Percentiles rank a stretch among this genome's conserved stretches.
Conservation (phyloP, 2,113 vertebrate species). For the Glaucomys volans region DNA sequence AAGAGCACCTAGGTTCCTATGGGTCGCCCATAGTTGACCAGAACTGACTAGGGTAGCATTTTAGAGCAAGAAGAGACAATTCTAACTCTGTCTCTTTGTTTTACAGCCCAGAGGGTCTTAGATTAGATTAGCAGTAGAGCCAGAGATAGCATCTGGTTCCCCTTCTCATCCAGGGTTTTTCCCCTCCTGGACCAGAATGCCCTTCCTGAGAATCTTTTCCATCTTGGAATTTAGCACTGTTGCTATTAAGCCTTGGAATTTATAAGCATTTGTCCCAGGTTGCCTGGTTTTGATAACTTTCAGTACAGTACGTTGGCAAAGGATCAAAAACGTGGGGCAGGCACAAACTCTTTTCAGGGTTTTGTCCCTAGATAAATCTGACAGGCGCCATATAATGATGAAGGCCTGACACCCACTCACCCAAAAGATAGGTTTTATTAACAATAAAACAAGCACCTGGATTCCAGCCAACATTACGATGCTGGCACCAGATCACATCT, state of each 20-base stretch:
- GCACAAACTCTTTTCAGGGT: constrained; percentile 65
- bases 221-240: constrained; percentile 13
- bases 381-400: constrained; percentile 73
- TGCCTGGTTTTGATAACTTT: constrained; percentile 66
- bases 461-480: constrained; percentile 67
- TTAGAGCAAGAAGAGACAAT: background rate
- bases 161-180: background rate
- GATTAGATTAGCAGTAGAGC: background rate
- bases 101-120: background rate
- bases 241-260: constrained; percentile 56
- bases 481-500: constrained; percentile 46
- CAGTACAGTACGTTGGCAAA: constrained; percentile 63
- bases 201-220: constrained; percentile 13
- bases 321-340: constrained; percentile 63
- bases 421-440: constrained; percentile 78
- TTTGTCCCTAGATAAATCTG: constrained; percentile 76
- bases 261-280: constrained; percentile 60
- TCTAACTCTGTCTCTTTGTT: background rate
- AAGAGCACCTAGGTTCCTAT: background rate
- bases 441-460: constrained; percentile 75
- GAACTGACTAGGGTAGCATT: background rate
- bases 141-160: background rate
- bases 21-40: background rate
- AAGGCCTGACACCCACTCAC: constrained; percentile 76
- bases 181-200: background rate